phyloP scores from a whole-genome alignment of 2,888 invertebrate genomes.

The Coelinius sp. region DNA sequence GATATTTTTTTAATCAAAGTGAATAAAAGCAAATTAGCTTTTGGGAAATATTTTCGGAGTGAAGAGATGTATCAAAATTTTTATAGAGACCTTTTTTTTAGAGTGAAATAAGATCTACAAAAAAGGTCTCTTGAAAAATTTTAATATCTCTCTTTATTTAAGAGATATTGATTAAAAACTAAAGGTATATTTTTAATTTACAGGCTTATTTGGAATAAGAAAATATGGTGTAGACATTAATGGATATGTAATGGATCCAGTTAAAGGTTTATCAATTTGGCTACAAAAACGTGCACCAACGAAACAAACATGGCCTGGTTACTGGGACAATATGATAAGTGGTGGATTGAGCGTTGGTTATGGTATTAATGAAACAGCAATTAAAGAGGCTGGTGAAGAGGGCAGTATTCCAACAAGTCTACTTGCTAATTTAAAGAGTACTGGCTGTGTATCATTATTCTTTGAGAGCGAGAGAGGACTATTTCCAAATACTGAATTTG shows the following conservation, averaged over 20 bases:
- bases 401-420: slow-evolving; percentile 89
- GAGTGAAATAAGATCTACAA: too few species aligned
- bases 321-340: slow-evolving; percentile 96
- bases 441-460: slow-evolving; percentile 90
- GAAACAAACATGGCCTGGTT: slow-evolving; percentile 96
- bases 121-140: background rate
- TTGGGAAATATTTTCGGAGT: too few species aligned
- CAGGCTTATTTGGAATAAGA: slow-evolving; percentile 89
- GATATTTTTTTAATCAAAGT: background rate
- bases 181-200: background rate
- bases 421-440: slow-evolving; percentile 81
- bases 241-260: slow-evolving; percentile 89
- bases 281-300: slow-evolving; percentile 90
- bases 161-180: too few species aligned
- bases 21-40: too few species aligned
- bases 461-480: slow-evolving; percentile 94
- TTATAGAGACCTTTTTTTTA: too few species aligned
- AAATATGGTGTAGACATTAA: slow-evolving; percentile 96
- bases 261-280: slow-evolving; percentile 91
- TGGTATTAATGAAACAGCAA: slow-evolving; percentile 89
- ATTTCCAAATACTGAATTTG: slow-evolving; percentile 95
- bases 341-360: slow-evolving; percentile 93
- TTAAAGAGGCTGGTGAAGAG: slow-evolving; percentile 95
- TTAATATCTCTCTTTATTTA: too few species aligned
- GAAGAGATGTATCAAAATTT: too few species aligned